A percentile compares a stretch with the other conserved stretches of the same genome.
Evolutionary conservation across 2,797 vertebrate species (phyloP).

Genomic region (Anabas testudineus): DNA sequence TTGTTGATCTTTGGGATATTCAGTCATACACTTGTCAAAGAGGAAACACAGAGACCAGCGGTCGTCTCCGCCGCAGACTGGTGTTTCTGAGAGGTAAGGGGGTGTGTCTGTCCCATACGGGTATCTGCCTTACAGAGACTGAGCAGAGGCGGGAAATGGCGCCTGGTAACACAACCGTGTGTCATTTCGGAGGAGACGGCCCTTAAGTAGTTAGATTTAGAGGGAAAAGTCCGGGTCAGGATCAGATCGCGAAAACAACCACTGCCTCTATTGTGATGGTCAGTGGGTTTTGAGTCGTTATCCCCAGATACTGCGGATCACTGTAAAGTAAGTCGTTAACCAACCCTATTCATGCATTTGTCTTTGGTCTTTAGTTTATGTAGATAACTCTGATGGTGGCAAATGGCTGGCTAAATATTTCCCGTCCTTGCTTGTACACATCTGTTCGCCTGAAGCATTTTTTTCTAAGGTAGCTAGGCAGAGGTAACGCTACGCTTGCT

Average conservation of each 20-base stretch:
- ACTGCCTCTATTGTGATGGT: constrained; percentile 62
- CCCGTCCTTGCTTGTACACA: constrained; percentile 38
- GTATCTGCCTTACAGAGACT: constrained; percentile 74
- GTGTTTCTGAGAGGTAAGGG: constrained; percentile 74
- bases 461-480: constrained; percentile 38
- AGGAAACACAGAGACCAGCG: not conserved
- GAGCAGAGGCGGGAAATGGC: constrained; percentile 86
- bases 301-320: constrained; percentile 64
- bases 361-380: constrained; percentile 38
- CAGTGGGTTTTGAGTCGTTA: constrained; percentile 45
- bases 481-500: constrained; percentile 51
- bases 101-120: constrained; percentile 84
- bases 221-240: constrained; percentile 18
- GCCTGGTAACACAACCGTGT: constrained; percentile 81
- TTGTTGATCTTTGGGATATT: not conserved
- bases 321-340: constrained; percentile 71
- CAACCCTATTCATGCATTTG: constrained; percentile 11
- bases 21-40: not conserved
- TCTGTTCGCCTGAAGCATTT: constrained; percentile 61
- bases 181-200: constrained; percentile 71
- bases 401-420: constrained; percentile 41
- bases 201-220: constrained; percentile 53
- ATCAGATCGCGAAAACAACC: constrained; percentile 47
- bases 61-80: constrained; percentile 26
- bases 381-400: constrained; percentile 25